Evolutionary conservation across 2,888 invertebrate species (phyloP).

Genomic region (Xestoiulus laeticollis): DNA sequence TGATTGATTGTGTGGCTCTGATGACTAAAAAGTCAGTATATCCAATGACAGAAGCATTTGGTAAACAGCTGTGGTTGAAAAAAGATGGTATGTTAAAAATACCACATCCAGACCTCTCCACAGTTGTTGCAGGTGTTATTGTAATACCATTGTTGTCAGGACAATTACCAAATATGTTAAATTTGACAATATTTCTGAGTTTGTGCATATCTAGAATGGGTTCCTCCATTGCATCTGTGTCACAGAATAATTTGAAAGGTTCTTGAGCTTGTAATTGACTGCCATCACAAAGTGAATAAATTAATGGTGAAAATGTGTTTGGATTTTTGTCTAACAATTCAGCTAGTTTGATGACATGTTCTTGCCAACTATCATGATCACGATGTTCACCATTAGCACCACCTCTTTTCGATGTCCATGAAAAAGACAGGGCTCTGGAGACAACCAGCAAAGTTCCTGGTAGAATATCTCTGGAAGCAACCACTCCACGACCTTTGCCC

Average conservation of each 20-base stretch:
- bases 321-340: conserved; percentile 19
- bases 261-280: not conserved
- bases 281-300: not conserved
- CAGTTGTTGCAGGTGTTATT: not conserved
- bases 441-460: not conserved
- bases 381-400: not conserved
- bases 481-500: conserved; percentile 19
- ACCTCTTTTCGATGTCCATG: not conserved
- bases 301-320: not conserved
- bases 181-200: not conserved
- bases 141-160: not conserved
- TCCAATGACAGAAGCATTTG: not conserved
- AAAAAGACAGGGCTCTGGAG: not conserved
- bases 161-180: not conserved
- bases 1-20: not conserved
- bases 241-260: not conserved
- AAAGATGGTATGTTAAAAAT: not conserved
- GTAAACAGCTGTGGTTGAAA: not conserved
- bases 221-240: not conserved
- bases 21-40: not conserved
- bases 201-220: not conserved
- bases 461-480: conserved; percentile 9
- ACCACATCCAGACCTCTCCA: not conserved
- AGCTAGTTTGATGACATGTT: not conserved
- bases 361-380: not conserved